Conservation (phyloP, 2,797 vertebrate species). For the Periophthalmus magnuspinnatus region DNA sequence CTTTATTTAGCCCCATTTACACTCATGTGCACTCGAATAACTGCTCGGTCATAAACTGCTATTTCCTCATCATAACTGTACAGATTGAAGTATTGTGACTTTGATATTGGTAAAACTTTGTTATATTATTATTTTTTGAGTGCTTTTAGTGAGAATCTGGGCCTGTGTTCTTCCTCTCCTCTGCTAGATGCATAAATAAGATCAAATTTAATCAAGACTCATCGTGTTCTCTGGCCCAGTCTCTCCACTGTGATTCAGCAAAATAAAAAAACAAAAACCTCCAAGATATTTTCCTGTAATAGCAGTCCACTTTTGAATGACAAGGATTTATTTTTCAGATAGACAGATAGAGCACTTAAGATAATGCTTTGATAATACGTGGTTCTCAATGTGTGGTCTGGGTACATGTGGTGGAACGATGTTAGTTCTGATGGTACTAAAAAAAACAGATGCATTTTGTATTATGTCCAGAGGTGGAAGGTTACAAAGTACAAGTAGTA, state of each 20-base stretch:
- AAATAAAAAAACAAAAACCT: constrained; percentile 37
- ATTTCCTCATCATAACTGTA: neutral
- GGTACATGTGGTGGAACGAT: neutral
- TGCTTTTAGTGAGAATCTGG: neutral
- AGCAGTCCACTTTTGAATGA: constrained; percentile 5
- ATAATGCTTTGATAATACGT: constrained; percentile 23
- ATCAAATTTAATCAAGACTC: constrained; percentile 22
- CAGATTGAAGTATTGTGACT: neutral
- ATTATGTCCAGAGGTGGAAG: no score
- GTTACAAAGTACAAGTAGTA: no score
- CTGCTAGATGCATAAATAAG: constrained; percentile 27
- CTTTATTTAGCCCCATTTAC: neutral
- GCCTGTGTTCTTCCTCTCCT: neutral
- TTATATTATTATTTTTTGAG: neutral
- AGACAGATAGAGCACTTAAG: neutral
- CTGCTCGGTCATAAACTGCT: neutral
- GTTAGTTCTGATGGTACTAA: neutral
- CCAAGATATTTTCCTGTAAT: constrained; percentile 18
- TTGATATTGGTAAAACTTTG: no score
- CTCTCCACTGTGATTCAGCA: constrained; percentile 58
- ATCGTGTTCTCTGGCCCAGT: constrained; percentile 18
- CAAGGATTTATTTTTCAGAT: neutral
- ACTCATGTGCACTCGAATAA: neutral
- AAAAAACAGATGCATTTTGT: neutral
- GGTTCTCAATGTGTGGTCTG: constrained; percentile 7